phyloP scores from a whole-genome alignment of 2,888 invertebrate species.

The Cantharis rufa region DNA sequence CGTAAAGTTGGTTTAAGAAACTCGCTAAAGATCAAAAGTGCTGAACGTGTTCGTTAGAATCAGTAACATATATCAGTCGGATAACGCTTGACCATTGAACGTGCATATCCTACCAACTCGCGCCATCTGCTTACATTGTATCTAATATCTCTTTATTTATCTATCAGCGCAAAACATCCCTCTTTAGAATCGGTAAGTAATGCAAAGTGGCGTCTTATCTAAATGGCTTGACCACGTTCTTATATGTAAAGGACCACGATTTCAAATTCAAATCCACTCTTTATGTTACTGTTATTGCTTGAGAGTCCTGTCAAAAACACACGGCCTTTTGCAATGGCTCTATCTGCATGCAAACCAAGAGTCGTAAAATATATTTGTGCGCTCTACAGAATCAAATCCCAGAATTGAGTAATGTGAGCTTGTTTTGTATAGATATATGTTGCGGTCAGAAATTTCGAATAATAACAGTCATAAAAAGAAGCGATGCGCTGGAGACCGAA shows the following conservation, averaged over 20 bases:
- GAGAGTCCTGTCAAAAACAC: slow-evolving; percentile 53
- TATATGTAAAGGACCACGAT: slow-evolving; percentile 43
- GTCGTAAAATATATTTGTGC: slow-evolving; percentile 41
- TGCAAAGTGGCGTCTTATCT: slow-evolving; percentile 49
- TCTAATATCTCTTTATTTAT: slow-evolving; percentile 54
- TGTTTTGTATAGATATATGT: slow-evolving; percentile 33
- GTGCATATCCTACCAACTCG: slow-evolving; percentile 36
- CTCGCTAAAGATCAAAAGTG: slow-evolving; percentile 36
- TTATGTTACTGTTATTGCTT: slow-evolving; percentile 56
- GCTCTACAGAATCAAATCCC: slow-evolving; percentile 33
- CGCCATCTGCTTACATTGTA: slow-evolving; percentile 37
- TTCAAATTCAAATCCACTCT: slow-evolving; percentile 50
- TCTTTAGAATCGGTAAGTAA: slow-evolving; percentile 45
- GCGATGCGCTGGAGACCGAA: slow-evolving; percentile 24
- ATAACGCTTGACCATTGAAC: slow-evolving; percentile 37
- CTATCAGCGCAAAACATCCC: slow-evolving; percentile 46
- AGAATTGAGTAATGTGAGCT: slow-evolving; percentile 37
- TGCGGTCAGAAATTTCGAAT: slow-evolving; percentile 29
- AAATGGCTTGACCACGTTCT: slow-evolving; percentile 53
- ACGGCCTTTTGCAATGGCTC: slow-evolving; percentile 40
- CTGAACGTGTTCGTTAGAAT: slow-evolving; percentile 39
- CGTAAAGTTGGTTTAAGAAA: slow-evolving; percentile 35
- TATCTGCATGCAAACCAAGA: slow-evolving; percentile 38
- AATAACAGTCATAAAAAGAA: slow-evolving; percentile 30
- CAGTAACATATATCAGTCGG: slow-evolving; percentile 38